Evolutionary conservation across 2,797 vertebrate species (phyloP), one percentile per base, ranked within the genome.

Genomic region (Coluber constrictor): DNA sequence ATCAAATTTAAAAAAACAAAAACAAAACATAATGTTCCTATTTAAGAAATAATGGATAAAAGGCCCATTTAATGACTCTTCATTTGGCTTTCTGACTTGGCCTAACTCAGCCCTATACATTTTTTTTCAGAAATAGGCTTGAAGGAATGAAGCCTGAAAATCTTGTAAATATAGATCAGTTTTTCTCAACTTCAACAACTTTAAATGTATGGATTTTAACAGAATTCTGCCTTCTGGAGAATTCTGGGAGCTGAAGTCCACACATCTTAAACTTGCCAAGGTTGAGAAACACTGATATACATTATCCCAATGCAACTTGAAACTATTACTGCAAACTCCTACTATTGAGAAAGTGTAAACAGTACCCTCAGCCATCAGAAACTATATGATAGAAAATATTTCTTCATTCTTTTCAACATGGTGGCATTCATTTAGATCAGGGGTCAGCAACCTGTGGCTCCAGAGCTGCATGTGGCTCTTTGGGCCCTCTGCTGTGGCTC

Each of bases 91-190:
- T 60, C 29, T 89, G 61, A 25, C 56, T 86, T 0, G 5, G 9
- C 32, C 83, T 57, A 54, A 70, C 25, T 4, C 60, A 66, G 86
- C 11, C 18, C 60, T 47, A 90, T 90, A 70, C 55, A 88, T 61
- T 32, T 18, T 91, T 93, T 87, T 60, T 15, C 79, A 91, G 86
- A 83, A 88, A 61, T 83, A 91, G 61, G 37, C 56, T 90, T 91
- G 43, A 60, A 25, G 43, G 91, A 56, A 91, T 60, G 5, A n/a
- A 88, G 61, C 55, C 54, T 87, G 70, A 63, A 93, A 90, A 88
- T 60, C 16, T n/a, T 86, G 74, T 86, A 57, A 15, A 54, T 59
- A 51, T 70, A 74, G 32, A 32, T 32, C 29, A 8, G 15, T 74
- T 74, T 74, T 74, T 20, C 70, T 74, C 70, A 74, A 37, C n/a